Conservation (phyloP, 92 coral and sea anemone species). For the Porites lobata region DNA sequence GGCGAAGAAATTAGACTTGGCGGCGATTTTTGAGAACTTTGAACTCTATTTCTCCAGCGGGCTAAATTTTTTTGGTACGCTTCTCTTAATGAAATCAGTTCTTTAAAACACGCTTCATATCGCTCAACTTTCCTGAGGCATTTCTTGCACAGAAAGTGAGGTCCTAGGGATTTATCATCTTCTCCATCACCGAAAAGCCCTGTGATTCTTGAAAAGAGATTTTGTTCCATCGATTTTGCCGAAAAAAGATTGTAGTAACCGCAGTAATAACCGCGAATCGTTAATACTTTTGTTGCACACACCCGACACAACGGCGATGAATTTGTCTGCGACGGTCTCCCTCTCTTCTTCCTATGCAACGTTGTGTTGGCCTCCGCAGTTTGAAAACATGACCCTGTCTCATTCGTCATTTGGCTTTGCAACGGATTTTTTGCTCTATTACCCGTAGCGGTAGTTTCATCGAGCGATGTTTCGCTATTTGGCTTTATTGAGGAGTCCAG, state of each 20-base stretch:
- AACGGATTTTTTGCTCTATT: too few species aligned
- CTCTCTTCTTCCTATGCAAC: too few species aligned
- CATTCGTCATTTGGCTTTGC: too few species aligned
- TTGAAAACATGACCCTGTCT: too few species aligned
- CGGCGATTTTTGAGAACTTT: conserved; percentile 1
- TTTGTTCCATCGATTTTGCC: not conserved
- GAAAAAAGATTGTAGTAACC: not conserved
- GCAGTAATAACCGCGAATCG: not conserved
- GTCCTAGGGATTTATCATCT: conserved; percentile 11
- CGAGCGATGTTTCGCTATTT: not conserved
- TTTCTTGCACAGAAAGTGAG: conserved; percentile 31
- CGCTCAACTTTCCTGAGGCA: conserved; percentile 37
- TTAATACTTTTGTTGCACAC: not conserved
- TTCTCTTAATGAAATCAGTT: not conserved
- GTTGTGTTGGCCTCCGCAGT: too few species aligned
- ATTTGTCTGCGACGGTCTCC: not conserved
- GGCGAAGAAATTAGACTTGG: conserved; percentile 29
- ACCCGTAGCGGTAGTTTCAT: not conserved
- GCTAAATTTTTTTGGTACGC: conserved; percentile 18
- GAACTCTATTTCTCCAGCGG: conserved; percentile 19
- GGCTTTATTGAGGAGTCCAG: not conserved
- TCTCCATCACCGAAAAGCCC: conserved; percentile 6
- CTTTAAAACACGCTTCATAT: conserved; percentile 25
- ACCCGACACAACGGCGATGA: not conserved
- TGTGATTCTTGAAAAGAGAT: not conserved